phyloP scores from a whole-genome alignment of 2,797 vertebrate genomes.

The Phoebastria nigripes region DNA sequence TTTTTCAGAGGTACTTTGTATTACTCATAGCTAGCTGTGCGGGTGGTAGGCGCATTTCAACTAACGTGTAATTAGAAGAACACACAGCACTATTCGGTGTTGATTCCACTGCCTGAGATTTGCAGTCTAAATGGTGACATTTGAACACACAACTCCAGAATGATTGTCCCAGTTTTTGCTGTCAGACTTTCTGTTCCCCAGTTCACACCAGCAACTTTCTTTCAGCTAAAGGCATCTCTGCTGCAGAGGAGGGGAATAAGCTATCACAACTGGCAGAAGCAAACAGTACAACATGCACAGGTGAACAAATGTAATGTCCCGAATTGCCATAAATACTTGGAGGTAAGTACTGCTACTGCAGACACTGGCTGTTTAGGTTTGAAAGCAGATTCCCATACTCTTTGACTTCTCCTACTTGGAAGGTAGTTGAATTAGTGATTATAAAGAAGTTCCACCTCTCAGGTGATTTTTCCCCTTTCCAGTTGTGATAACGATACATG shows the following conservation, averaged over 20 bases:
- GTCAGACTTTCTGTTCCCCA: background rate
- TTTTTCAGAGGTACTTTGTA: constrained; percentile 9
- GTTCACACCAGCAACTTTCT: constrained; percentile 21
- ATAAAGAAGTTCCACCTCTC: background rate
- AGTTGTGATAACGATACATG: background rate
- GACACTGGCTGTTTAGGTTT: background rate
- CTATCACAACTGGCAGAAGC: background rate
- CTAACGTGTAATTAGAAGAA: constrained; percentile 46
- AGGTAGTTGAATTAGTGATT: background rate
- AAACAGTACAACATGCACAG: background rate
- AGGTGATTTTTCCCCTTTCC: background rate
- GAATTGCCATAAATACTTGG: background rate
- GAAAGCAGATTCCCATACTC: background rate
- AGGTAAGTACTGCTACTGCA: background rate
- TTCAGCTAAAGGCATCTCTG: constrained; percentile 22
- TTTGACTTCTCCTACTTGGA: background rate
- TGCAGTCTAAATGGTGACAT: background rate
- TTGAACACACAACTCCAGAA: background rate
- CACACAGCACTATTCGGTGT: background rate
- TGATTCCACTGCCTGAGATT: constrained; percentile 2
- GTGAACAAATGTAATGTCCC: background rate
- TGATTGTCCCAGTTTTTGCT: constrained; percentile 43
- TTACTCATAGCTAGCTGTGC: background rate
- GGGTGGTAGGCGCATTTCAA: constrained; percentile 2
- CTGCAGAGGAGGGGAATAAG: background rate